Percentiles rank a stretch among this genome's conserved stretches.
Conservation (phyloP, 2,113 vertebrate species). For the Garra rufa region DNA sequence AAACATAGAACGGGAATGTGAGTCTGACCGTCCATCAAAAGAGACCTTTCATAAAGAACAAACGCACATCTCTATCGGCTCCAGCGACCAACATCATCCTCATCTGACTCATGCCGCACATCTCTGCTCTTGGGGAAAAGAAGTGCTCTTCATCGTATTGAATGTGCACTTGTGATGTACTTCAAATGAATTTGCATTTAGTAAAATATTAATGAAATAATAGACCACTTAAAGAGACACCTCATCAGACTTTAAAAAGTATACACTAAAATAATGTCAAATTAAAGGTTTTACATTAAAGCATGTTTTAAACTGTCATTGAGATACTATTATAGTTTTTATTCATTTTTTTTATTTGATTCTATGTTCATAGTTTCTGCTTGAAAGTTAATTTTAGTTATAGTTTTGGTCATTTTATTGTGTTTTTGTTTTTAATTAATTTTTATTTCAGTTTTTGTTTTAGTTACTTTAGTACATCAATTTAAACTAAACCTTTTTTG, state of each 20-base stretch:
- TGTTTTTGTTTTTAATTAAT: neutral
- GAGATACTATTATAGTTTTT: neutral
- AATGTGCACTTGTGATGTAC: neutral
- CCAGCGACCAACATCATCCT: neutral
- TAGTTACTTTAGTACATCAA: neutral
- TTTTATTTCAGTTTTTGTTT: neutral
- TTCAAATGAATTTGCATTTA: neutral
- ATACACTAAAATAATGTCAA: neutral
- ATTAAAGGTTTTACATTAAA: neutral
- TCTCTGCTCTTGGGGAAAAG: neutral
- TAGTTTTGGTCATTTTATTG: neutral
- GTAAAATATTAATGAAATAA: neutral
- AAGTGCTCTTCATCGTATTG: neutral
- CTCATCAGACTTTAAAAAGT: neutral
- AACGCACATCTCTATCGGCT: neutral
- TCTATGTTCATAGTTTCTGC: neutral
- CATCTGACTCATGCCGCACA: neutral
- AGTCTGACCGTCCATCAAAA: neutral
- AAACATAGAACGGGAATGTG: slow-evolving; percentile 34
- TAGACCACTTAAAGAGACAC: neutral
- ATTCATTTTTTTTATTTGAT: neutral
- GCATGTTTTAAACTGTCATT: neutral
- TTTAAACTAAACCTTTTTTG: no score
- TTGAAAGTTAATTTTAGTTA: neutral
- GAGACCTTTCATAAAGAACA: neutral